Evolutionary conservation across 53 echinoderm and acorn worm species (phyloP).

Genomic region (Apostichopus leukothele): DNA sequence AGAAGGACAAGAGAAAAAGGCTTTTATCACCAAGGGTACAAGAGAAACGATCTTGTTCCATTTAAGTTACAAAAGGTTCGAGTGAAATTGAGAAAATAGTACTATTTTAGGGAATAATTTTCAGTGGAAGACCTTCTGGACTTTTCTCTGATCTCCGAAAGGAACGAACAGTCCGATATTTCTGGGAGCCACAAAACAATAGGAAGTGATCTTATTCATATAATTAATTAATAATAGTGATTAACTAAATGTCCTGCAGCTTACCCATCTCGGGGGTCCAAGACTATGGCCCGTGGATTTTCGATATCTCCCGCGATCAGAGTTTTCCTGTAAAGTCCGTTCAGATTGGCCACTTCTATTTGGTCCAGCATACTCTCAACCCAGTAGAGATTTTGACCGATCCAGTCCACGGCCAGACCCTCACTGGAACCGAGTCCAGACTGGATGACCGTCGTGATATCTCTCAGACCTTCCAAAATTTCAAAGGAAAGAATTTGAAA

Average conservation of each 20-base stretch:
- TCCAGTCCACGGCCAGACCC: constrained; percentile 96
- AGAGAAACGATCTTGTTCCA: too few relatives aligned
- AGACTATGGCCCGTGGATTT: constrained; percentile 85
- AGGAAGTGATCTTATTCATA: too few relatives aligned
- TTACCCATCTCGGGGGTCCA: constrained; percentile 90
- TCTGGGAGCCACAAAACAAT: too few relatives aligned
- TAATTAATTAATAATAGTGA: too few relatives aligned
- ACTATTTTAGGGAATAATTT: too few relatives aligned
- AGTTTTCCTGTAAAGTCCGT: constrained; percentile 76
- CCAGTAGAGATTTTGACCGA: constrained; percentile 92
- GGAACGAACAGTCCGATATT: too few relatives aligned
- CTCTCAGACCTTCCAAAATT: constrained; percentile 59
- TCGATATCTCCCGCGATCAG: constrained; percentile 85
- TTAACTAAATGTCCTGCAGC: constrained; percentile 3
- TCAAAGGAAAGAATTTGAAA: background rate
- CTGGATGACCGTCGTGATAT: constrained; percentile 70
- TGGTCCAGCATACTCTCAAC: constrained; percentile 97
- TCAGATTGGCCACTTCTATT: constrained; percentile 82
- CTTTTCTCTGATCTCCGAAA: too few relatives aligned
- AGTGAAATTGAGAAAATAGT: too few relatives aligned
- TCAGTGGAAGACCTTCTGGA: too few relatives aligned
- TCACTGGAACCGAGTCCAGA: constrained; percentile 86
- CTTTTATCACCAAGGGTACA: background rate
- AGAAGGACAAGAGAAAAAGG: background rate
- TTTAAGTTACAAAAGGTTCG: too few relatives aligned